Evolutionary conservation across 2,888 invertebrate genomes (phyloP).

Genomic region (Pseudanteris insignis): DNA sequence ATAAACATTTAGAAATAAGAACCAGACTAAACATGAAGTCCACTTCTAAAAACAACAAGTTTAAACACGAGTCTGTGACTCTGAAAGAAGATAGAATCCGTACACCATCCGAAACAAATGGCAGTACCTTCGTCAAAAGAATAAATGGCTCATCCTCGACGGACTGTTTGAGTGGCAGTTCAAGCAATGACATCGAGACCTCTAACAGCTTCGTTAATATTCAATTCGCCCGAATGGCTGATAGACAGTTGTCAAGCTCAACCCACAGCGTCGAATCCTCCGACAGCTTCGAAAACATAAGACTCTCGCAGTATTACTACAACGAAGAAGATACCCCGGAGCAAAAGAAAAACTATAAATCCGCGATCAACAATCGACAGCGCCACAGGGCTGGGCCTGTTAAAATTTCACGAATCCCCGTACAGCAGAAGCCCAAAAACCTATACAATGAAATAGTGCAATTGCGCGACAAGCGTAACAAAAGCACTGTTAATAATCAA

Average conservation of each 20-base stretch:
- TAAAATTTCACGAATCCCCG: conserved; percentile 44
- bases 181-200: conserved; percentile 57
- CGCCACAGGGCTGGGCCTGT: neutral
- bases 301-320: conserved; percentile 42
- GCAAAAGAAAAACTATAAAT: conserved; percentile 7
- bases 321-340: conserved; percentile 4
- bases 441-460: conserved; percentile 49
- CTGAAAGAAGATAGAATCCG: no score
- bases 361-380: conserved; percentile 5
- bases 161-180: conserved; percentile 51
- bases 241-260: conserved; percentile 50
- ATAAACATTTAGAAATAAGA: conserved; percentile 62
- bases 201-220: conserved; percentile 61
- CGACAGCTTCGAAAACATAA: conserved; percentile 54
- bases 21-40: no score
- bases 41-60: no score
- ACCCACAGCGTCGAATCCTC: conserved; percentile 55
- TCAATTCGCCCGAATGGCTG: conserved; percentile 51
- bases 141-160: conserved; percentile 46
- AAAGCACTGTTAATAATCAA: conserved; percentile 26
- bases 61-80: no score
- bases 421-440: conserved; percentile 37
- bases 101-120: conserved; percentile 17
- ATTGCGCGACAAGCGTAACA: conserved; percentile 48
- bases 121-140: conserved; percentile 30